Base-by-base conservation (phyloP, 2,888 invertebrate species). In the Malthinus flaveolus region DNA sequence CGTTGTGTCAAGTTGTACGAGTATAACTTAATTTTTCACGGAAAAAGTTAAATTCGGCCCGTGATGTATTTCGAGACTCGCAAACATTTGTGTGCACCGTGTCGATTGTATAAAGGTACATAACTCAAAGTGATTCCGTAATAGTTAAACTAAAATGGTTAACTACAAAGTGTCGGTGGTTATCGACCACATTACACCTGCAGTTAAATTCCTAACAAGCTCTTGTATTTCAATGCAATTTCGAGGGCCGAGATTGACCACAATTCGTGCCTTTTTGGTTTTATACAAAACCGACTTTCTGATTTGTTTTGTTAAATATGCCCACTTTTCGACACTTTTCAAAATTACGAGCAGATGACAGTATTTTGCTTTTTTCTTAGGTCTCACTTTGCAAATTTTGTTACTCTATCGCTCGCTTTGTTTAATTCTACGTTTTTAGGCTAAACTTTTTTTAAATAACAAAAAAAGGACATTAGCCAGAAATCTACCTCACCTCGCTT, bases 101-200 rank as follows among this genome's bases (percentile, higher is more conserved):
- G 23, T 23, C 23, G 23, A 23, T 23, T 23, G 2, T 42, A n/a
- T n/a, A n/a, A 42, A 15, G 15, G 39, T 15, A 12, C 51, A 58
- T 58, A 58, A 44, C 44, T 58, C 39, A 52, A 53, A 42, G 52
- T 52, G 51, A 44, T 58, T 1, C 10, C 33, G 51, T 44, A 44
- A 46, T 59, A 59, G 53, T 52, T 58, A 8, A 39, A 44, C 49
- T 50, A 47, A 49, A 50, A 56, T 46, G 35, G 34, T 44, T 39
- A 49, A 46, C 64, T 66, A 72, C 70, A 71, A 42, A 71, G 71
- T 71, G 73, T 72, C 71, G 67, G 71, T 61, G 69, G 71, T 68
- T 68, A 66, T 67, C 63, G 70, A 68, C 67, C 69, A 65, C 67
- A 70, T 70, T 68, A 68, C 71, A 73, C 73, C 71, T 73, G 70